A percentile compares a stretch with the other conserved stretches of the same genome.
Evolutionary conservation across 2,113 vertebrate genomes (phyloP).

Genomic region (Ondatra zibethicus): DNA sequence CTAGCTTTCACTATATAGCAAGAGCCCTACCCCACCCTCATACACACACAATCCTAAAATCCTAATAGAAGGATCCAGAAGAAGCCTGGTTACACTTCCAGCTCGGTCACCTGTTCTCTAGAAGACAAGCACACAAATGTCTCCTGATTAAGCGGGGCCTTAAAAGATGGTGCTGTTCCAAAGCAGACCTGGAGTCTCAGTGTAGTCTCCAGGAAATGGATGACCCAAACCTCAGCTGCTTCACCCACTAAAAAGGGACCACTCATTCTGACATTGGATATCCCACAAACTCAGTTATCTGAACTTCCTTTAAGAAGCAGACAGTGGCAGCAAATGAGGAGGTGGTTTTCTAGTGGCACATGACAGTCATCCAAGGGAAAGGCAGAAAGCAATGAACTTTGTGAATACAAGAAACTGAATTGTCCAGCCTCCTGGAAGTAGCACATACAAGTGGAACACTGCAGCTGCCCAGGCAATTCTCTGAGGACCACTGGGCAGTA

Average conservation of each 20-base stretch:
- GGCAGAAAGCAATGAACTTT: not conserved
- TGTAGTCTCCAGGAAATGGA: not conserved
- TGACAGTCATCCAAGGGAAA: not conserved
- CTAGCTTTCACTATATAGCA: not conserved
- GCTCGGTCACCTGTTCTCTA: not conserved
- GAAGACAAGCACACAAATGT: not conserved
- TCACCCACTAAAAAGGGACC: not conserved
- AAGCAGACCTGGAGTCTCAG: not conserved
- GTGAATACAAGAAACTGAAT: not conserved
- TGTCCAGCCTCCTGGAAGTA: not conserved
- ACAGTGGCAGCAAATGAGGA: not conserved
- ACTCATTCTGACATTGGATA: not conserved
- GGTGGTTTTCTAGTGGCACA: not conserved
- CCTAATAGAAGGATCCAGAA: not conserved
- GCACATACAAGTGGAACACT: not conserved
- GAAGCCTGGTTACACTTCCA: not conserved
- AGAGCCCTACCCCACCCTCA: not conserved
- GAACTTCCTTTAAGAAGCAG: not conserved
- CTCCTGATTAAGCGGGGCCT: not conserved
- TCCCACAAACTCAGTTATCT: not conserved
- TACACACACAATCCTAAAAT: not conserved
- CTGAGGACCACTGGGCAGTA: not conserved
- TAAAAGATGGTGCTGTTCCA: not conserved
- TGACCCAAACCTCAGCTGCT: not conserved
- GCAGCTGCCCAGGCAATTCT: not conserved